phyloP scores from a whole-genome alignment of 92 coral and sea anemone species.

The Porites cylindrica region DNA sequence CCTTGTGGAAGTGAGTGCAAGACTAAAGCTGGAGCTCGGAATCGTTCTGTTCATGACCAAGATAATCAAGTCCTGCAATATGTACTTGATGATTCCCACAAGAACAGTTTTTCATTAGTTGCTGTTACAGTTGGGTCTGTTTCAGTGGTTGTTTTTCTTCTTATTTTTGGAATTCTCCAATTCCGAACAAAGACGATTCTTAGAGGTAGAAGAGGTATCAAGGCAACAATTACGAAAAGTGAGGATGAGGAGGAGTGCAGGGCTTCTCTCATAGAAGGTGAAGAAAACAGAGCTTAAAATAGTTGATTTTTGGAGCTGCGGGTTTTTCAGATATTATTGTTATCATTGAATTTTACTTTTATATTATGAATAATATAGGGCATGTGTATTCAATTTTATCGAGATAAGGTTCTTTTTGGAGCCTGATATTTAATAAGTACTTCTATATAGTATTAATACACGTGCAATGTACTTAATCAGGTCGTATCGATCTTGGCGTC shows the following conservation, averaged over 20 bases:
- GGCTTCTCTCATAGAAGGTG: conserved; percentile 53
- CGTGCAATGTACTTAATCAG: no score
- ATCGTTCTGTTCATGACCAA: conserved; percentile 80
- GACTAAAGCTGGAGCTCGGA: conserved; percentile 41
- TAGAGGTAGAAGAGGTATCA: conserved; percentile 34
- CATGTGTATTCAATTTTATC: no score
- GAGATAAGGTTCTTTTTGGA: no score
- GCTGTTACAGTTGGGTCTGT: conserved; percentile 55
- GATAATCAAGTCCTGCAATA: conserved; percentile 43
- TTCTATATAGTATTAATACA: no score
- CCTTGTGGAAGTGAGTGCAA: conserved; percentile 77
- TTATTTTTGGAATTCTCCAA: conserved; percentile 81
- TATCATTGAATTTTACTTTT: no score
- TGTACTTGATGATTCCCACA: conserved; percentile 66
- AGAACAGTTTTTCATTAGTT: conserved; percentile 55
- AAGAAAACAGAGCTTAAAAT: conserved; percentile 38
- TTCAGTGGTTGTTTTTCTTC: conserved; percentile 62
- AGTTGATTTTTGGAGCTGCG: no score
- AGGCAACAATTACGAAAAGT: conserved; percentile 3
- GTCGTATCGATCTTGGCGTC: no score
- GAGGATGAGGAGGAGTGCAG: conserved; percentile 47
- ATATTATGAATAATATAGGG: no score
- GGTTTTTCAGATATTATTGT: no score
- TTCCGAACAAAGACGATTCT: conserved; percentile 56
- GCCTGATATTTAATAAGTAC: no score